Conservation (phyloP, 64 coral and sea anemone species). For the Montipora capricornis region DNA sequence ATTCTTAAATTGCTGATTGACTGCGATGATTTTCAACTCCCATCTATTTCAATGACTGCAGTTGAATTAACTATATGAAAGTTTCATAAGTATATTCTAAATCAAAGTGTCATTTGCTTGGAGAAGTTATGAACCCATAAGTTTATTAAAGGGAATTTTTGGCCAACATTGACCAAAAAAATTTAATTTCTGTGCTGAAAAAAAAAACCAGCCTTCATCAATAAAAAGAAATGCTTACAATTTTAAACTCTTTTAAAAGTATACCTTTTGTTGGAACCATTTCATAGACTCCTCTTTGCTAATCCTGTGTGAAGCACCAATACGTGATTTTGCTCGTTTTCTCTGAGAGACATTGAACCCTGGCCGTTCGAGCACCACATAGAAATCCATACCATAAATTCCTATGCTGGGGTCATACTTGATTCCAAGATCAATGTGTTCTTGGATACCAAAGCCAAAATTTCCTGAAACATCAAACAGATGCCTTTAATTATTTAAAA, state of each 20-base stretch:
- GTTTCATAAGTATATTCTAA: too few relatives aligned
- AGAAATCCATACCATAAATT: conserved; percentile 99
- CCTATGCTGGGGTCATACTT: conserved; percentile 99
- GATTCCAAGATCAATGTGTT: conserved; percentile 99
- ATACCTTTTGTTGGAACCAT: conserved; percentile 98
- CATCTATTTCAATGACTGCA: too few relatives aligned
- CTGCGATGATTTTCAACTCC: too few relatives aligned
- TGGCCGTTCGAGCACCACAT: conserved; percentile 87
- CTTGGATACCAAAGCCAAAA: conserved; percentile 99
- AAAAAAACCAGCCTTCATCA: too few relatives aligned
- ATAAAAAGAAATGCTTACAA: too few relatives aligned
- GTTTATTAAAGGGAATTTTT: not conserved
- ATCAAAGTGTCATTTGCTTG: too few relatives aligned
- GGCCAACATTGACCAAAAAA: not conserved
- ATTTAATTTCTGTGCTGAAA: too few relatives aligned
- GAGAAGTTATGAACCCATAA: too few relatives aligned
- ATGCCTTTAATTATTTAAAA: too few relatives aligned
- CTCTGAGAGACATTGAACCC: conserved; percentile 91
- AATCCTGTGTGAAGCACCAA: conserved; percentile 82
- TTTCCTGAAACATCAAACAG: conserved; percentile 56
- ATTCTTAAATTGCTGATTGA: too few relatives aligned
- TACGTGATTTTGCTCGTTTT: conserved; percentile 58
- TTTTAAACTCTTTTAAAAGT: too few relatives aligned
- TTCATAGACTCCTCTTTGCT: conserved; percentile 98
- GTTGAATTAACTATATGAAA: too few relatives aligned